A percentile compares a stretch with the other conserved stretches of the same genome.
phyloP scores from a whole-genome alignment of 2,797 vertebrate species.

The Pangasius macronema region DNA sequence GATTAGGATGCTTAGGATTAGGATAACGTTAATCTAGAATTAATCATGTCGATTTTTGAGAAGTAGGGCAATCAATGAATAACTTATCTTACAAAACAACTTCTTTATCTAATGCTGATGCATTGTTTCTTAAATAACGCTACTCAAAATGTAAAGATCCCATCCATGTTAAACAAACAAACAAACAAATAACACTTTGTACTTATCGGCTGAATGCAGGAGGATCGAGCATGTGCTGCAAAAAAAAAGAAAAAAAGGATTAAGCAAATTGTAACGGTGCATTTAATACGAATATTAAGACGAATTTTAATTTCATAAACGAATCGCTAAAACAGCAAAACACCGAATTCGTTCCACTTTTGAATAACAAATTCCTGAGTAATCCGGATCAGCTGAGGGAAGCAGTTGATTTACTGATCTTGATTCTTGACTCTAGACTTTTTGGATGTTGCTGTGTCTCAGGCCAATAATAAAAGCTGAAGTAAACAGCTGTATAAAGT shows the following conservation, averaged over 20 bases:
- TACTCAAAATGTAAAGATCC: background rate
- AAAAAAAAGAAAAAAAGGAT: background rate
- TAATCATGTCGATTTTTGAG: background rate
- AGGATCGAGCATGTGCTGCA: background rate
- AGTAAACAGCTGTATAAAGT: constrained; percentile 19
- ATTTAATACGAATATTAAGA: too few relatives aligned
- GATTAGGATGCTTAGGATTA: background rate
- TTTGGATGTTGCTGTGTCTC: constrained; percentile 8
- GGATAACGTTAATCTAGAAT: background rate
- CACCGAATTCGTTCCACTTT: background rate
- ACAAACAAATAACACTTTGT: background rate
- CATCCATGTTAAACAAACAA: background rate
- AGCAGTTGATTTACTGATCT: background rate
- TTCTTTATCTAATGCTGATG: background rate
- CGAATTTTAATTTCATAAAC: too few relatives aligned
- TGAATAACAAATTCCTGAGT: constrained; percentile 2
- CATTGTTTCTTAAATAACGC: background rate
- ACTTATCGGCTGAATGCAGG: background rate
- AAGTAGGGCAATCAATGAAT: background rate
- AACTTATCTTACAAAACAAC: background rate
- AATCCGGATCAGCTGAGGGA: constrained; percentile 19
- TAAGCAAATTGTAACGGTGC: background rate
- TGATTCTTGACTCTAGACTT: constrained; percentile 4
- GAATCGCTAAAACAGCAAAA: too few relatives aligned
- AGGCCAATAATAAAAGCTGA: background rate